Percentiles rank a stretch among this genome's conserved stretches.
Evolutionary conservation across 2,797 vertebrate species (phyloP).

Genomic region (Babyrousa celebensis): DNA sequence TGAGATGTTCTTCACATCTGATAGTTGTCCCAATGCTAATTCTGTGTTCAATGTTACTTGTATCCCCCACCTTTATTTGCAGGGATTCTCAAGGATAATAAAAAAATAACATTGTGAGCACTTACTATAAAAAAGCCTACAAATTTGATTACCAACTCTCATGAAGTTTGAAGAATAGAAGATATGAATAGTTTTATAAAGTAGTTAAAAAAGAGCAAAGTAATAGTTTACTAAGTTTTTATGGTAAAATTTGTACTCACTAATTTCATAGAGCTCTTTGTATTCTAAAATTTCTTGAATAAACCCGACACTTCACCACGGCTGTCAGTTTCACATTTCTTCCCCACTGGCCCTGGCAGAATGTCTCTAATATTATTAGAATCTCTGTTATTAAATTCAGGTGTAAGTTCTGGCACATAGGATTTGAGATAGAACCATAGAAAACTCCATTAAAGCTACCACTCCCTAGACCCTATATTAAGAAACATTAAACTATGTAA

Average conservation of each 20-base stretch:
- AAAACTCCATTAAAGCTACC: not conserved
- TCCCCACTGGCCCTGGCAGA: not conserved
- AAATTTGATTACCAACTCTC: not conserved
- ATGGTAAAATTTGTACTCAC: not conserved
- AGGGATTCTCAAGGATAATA: not conserved
- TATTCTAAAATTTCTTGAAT: constrained; percentile 12
- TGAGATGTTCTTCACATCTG: not conserved
- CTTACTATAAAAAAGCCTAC: not conserved
- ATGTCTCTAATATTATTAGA: not conserved
- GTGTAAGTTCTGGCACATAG: not conserved
- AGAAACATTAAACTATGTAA: not conserved
- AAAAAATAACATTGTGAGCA: not conserved
- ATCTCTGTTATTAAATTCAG: constrained; percentile 21
- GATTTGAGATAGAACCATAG: not conserved
- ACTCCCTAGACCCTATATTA: not conserved
- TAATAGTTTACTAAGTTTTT: constrained; percentile 16
- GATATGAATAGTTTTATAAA: not conserved
- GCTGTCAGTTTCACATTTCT: not conserved
- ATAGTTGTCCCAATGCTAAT: not conserved
- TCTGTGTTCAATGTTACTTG: not conserved
- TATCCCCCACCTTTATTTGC: not conserved
- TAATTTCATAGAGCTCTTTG: not conserved
- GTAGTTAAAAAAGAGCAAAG: not conserved
- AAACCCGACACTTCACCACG: not conserved
- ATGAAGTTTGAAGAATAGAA: not conserved